A percentile compares a stretch with the other conserved stretches of the same genome.
phyloP scores from a whole-genome alignment of 2,113 vertebrate species.

The Petromus typicus region DNA sequence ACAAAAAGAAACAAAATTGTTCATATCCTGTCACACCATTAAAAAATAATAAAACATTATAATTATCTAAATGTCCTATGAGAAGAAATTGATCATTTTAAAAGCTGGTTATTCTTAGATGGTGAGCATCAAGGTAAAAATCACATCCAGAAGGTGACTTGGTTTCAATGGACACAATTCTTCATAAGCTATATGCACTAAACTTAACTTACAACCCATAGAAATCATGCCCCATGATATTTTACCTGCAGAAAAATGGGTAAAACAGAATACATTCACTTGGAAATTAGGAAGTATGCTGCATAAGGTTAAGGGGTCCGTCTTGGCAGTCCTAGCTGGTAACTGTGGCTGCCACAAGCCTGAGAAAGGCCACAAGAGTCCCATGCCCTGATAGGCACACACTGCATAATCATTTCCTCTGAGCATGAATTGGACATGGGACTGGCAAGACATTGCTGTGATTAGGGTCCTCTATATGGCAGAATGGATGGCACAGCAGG shows the following conservation, averaged over 20 bases:
- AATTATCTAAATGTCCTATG: not conserved
- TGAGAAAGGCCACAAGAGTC: not conserved
- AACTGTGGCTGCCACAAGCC: not conserved
- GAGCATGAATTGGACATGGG: not conserved
- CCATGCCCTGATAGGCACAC: not conserved
- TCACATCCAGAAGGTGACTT: not conserved
- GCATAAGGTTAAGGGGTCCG: not conserved
- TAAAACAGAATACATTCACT: not conserved
- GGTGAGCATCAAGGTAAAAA: not conserved
- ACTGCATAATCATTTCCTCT: not conserved
- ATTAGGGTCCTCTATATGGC: not conserved
- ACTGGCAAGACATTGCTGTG: too few species aligned
- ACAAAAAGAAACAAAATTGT: not conserved
- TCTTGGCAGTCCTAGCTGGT: not conserved
- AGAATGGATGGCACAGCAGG: not conserved
- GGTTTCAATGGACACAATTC: not conserved
- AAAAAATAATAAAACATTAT: not conserved
- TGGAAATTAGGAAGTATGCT: not conserved
- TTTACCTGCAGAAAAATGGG: not conserved
- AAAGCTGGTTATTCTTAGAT: slow-evolving; percentile 12
- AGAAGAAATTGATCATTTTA: not conserved
- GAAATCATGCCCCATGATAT: not conserved
- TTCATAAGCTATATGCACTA: not conserved
- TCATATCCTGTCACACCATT: not conserved
- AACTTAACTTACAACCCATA: not conserved